Evolutionary conservation across 2,888 invertebrate species (phyloP), one percentile per base, ranked within the genome.

Genomic region (Metellina segmentata): DNA sequence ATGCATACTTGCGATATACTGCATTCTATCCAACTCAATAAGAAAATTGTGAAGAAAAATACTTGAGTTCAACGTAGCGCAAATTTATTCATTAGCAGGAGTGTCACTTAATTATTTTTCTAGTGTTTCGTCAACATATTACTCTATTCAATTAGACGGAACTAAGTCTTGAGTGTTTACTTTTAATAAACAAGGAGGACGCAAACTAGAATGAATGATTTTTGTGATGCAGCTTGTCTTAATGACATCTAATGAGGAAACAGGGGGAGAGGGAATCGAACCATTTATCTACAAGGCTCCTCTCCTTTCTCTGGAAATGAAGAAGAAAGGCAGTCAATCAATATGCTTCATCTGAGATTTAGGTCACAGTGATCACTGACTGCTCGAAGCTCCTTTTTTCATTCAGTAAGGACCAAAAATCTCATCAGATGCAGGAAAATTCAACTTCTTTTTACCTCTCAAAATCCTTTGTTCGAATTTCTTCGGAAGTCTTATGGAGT

Each of bases 291-390:
- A 52, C 53, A 8, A 34, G 61, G 53, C 71, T 79, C 48, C 74
- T 51, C 81, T 61, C 61, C 61, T 53, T 48, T 34, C 72, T 78
- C 34, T 49, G 48, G 81, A 85, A 81, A 81, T 81, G 75, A 85
- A 91, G 72, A 82, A 85, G 34, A 70, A 81, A 51, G 61, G 9
- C 79, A 77, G 83, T 72, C 87, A 91, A 91, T 91, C 91, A 87
- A 91, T 91, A 91, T 87, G 91, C 79, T 87, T 91, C 91, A 81
- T 91, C 87, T 72, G 53, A 82, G 82, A 91, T 91, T 87, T 91
- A 83, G 91, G 91, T 91, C 91, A 86, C 86, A 52, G 86, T 86
- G 91, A 91, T 91, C 91, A 91, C 71, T 71, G 81, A 81, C 79
- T 90, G 74, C 86, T 81, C 81, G 69, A 90, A 90, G 81, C 86